Base-by-base conservation (phyloP, 2,113 vertebrate species). In the Sclerurus mexicanus region DNA sequence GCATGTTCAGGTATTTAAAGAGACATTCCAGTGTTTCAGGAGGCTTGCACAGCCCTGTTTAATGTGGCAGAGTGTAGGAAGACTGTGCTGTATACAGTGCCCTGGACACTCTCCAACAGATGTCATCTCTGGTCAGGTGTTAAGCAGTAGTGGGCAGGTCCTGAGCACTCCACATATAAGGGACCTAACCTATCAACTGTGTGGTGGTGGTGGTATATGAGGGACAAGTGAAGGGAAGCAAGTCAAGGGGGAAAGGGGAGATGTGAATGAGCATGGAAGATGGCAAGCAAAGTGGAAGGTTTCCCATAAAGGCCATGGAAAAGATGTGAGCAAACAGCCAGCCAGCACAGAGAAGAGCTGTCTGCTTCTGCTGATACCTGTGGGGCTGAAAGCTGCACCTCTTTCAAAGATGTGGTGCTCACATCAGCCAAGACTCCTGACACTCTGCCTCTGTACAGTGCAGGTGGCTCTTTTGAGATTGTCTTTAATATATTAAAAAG, bases 131-230 rank as follows among this genome's bases (percentile, higher is more conserved):
- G 9, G 8, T 25, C 12, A 44, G 52, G 78, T 15, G n/a, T 21
- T 28, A 55, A 76, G 35, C 46, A 60, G 62, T 14, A 15, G 20
- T 52, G 44, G 30, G 24, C 50, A 59, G 33, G 21, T 18, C 39
- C 35, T 31, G 17, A 14, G 24, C 2, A 2, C 39, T 10, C 35
- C 31, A 7, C 0, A 0, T 74, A 2, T 2, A 21, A 52, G 30
- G 31, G 37, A 3, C 2, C 1, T 44, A 25, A 20, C 37, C 28
- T 6, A 3, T 40, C 40, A 63, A 15, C 49, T 56, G 3, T 28
- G 12, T 31, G 75, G 37, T 62, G 35, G n/a, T 35, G 25, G 21
- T 52, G 24, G 6, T 40, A 2, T 77, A 14, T 22, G 6, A 60
- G n/a, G 50, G n/a, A n/a, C 33, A 74, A 55, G 40, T 30, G 15